Evolutionary conservation across 2,113 vertebrate genomes (phyloP), one percentile per base, ranked within the genome.

Genomic region (Pteropus alecto): DNA sequence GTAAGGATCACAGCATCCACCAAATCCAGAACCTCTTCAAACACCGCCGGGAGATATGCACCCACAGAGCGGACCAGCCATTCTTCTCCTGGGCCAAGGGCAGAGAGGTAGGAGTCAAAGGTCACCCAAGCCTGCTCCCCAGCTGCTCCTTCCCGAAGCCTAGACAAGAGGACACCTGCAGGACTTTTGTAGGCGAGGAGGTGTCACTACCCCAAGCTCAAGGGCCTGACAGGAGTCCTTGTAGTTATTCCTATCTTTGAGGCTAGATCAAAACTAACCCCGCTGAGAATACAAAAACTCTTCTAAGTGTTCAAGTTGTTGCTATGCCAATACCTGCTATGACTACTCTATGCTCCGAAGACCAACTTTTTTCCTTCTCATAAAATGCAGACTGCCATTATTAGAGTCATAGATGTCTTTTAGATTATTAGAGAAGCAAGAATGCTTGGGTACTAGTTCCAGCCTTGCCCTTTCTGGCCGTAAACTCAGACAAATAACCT

Each of bases 31-130:
- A 99, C 99, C 71, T 99, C 99, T 78, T 99, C 99, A 4, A 99
- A 99, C 11, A 99, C 99, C 0, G 98, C 99, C 0, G 99, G 99
- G 0, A 99, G 99, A 87, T 99, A 99, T 0, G 99, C 99, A 0
- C 99, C 99, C 83, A 99, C 99, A 2, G 99, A 99, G 63, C 98
- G 98, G 85, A 99, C 99, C 96, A 99, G 98, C 99, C 99, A 99
- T 97, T 99, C 99, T 97, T 99, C 99, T 43, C 99, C 99, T 99
- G 98, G 9, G 38, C 38, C 43, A 2, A 68, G 22, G 73, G 38
- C 1, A 43, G 6, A 76, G 51, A 33, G 60, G 61, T 21, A 8
- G 86, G 38, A 35, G 88, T 82, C 38, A 71, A 22, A 76, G 41
- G 67, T 81, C 48, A 82, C 7, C 30, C 5, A 30, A 18, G 85